Conservation (phyloP, 2,797 vertebrate genomes). For the Darevskia nairensis region DNA sequence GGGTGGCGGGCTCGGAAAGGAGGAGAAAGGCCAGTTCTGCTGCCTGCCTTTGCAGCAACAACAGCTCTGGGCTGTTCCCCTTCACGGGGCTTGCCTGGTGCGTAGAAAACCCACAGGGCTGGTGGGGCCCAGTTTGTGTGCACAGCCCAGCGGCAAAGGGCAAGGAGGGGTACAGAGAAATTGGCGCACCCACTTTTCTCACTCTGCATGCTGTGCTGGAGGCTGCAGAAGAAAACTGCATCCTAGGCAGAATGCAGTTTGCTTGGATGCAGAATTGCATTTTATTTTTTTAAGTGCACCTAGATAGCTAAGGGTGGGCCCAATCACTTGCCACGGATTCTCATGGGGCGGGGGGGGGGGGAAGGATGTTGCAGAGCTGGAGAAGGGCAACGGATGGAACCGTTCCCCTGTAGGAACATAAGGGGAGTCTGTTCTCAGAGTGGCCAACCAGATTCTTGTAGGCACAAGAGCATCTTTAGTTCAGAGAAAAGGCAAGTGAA, state of each 20-base stretch:
- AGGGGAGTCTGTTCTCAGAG: too few species aligned
- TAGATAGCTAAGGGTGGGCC: background rate
- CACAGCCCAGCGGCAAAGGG: too few species aligned
- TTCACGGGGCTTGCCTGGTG: background rate
- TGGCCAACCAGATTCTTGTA: too few species aligned
- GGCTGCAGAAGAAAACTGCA: background rate
- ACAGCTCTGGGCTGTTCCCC: background rate
- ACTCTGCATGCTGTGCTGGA: accelerated
- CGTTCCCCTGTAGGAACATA: too few species aligned
- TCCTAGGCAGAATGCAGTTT: too few species aligned
- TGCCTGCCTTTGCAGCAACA: background rate
- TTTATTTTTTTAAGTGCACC: too few species aligned
- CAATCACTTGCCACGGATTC: background rate
- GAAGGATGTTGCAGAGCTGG: too few species aligned
- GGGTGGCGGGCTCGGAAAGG: accelerated
- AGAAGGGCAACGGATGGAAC: too few species aligned
- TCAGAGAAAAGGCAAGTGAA: too few species aligned
- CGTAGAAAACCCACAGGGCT: background rate
- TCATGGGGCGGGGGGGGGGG: background rate
- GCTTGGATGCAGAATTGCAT: background rate
- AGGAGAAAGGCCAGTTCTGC: background rate
- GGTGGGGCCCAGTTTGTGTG: background rate
- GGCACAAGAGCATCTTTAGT: too few species aligned
- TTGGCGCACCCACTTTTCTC: background rate
- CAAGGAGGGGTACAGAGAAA: background rate